Percentiles rank a stretch among this genome's conserved stretches.
phyloP scores from a whole-genome alignment of 30 jellyfish, hydroid and myxozoan species.

The Haliclystus octoradiatus region DNA sequence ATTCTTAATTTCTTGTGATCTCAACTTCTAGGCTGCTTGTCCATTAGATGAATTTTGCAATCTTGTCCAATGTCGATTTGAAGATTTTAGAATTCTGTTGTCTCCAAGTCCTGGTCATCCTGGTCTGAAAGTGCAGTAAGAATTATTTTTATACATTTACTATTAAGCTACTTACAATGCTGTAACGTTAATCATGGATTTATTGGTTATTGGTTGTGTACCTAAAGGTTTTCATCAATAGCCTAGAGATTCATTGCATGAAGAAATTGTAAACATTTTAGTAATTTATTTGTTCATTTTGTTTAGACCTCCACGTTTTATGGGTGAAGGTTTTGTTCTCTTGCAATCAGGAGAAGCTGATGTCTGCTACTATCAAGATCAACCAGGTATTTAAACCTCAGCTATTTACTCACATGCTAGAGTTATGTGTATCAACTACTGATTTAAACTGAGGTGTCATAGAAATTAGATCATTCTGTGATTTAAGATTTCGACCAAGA shows the following conservation, averaged over 20 bases:
- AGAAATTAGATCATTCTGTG: no score
- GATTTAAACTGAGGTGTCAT: no score
- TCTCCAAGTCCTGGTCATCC: conserved; percentile 77
- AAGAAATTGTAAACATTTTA: no score
- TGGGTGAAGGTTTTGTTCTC: conserved; percentile 88
- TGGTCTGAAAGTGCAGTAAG: conserved; percentile 72
- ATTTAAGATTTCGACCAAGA: no score
- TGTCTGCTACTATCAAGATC: conserved; percentile 58
- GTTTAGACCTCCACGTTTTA: conserved; percentile 83
- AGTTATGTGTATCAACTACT: no score
- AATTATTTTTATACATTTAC: background rate
- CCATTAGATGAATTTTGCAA: conserved; percentile 67
- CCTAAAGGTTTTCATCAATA: no score
- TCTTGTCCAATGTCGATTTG: conserved; percentile 61
- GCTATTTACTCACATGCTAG: background rate
- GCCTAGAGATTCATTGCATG: no score
- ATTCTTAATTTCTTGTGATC: no score
- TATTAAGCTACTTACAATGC: no score
- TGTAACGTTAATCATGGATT: no score
- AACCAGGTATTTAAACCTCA: conserved; percentile 55
- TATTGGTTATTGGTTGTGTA: no score
- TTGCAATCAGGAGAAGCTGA: conserved; percentile 80
- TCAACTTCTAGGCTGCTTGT: conserved; percentile 50
- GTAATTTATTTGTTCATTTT: background rate
- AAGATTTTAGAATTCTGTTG: conserved; percentile 72